phyloP scores from a whole-genome alignment of 2,113 vertebrate species.

The Cyprinus carpio region DNA sequence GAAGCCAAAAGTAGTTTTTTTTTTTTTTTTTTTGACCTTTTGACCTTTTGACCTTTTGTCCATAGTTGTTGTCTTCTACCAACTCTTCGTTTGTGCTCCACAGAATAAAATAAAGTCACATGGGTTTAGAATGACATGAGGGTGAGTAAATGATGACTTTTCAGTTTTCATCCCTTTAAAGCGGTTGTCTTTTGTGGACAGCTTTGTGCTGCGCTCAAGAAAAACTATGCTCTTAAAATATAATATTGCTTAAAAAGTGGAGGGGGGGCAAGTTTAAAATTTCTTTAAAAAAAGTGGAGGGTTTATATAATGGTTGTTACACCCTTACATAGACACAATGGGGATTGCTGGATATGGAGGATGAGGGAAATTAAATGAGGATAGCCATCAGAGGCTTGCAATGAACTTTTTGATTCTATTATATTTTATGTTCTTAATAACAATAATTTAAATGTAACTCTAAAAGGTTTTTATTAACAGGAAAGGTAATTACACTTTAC shows the following conservation, averaged over 20 bases:
- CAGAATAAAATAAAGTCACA: background rate
- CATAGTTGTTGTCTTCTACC: background rate
- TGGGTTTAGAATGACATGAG: background rate
- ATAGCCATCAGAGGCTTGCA: background rate
- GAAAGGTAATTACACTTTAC: conserved; percentile 49
- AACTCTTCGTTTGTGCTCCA: background rate
- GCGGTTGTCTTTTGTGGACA: background rate
- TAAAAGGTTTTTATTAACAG: conserved; percentile 38
- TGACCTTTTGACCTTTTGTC: background rate
- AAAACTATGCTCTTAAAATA: background rate
- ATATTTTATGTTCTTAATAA: conserved; percentile 47
- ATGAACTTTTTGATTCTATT: conserved; percentile 7
- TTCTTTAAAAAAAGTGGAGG: background rate
- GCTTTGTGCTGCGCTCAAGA: background rate
- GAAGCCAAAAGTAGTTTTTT: background rate
- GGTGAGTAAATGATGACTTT: background rate
- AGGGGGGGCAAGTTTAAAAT: background rate
- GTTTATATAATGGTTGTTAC: background rate
- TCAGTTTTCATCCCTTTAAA: background rate
- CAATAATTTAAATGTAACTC: conserved; percentile 30
- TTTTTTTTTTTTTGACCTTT: background rate
- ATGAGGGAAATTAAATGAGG: background rate
- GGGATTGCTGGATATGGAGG: background rate
- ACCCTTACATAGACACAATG: background rate
- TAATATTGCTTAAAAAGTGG: background rate